Base-by-base conservation (phyloP, 2,888 invertebrate species). In the Athrips mouffetella region DNA sequence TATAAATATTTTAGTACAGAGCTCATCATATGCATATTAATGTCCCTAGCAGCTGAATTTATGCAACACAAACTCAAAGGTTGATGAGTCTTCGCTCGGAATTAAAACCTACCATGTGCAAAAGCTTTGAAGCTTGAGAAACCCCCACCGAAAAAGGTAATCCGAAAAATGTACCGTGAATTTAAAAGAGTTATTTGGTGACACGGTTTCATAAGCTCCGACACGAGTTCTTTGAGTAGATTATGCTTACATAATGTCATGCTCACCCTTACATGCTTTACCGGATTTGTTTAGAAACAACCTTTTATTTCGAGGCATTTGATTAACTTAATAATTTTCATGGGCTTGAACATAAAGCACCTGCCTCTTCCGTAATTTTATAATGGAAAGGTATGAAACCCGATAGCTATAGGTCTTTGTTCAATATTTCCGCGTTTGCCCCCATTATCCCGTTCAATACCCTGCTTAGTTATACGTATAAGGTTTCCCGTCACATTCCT, bases 401-500 rank as follows among this genome's bases (percentile, higher is more conserved):
- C 23, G 23, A 21, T 5, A 23, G 11, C 20, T n/a, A n/a, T n/a
- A 42, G 33, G 41, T n/a, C 37, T 42, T 48, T 48, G 48, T 48
- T 48, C 35, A 18, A 27, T 5, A 37, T 29, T 48, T 48, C 48
- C 48, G 33, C 23, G 31, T 48, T 42, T 30, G 18, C 8, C 33
- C 23, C 41, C 48, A 60, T 62, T 59, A 62, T 51, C 55, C 57
- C 51, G 55, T 53, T 53, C 55, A 57, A 59, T 53, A 59, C 50
- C 55, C 31, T 30, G 20, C 21, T 7, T 15, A 31, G 16, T 16
- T 8, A n/a, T n/a, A n/a, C 4, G 31, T 31, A n/a, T 50, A 49
- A 50, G 49, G 51, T 45, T n/a, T n/a, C n/a, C n/a, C n/a, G n/a
- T 60, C 67, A 45, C 57, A 63, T 66, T 61, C 59, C 55, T 55